Evolutionary conservation across 2,888 invertebrate genomes (phyloP), one percentile per base, ranked within the genome.

Genomic region (Scaptomyza caliginosa): DNA sequence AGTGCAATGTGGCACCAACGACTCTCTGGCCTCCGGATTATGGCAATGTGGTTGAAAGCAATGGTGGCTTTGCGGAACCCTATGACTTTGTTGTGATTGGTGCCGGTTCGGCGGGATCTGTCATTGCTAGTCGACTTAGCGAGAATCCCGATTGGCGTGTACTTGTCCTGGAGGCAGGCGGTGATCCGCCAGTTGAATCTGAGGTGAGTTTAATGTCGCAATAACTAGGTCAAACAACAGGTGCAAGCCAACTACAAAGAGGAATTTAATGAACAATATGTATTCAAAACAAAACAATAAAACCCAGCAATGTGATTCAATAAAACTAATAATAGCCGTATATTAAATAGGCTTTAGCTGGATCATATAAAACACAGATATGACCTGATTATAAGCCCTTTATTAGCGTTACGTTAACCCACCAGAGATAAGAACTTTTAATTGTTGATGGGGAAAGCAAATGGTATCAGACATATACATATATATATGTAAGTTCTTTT

Each of bases 11-110:
- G 8, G 91, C 92, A 0, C 91, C 92, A 0, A 90, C 92, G 43
- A 91, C 91, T 0, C 60, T 92, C 2, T 94, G 94, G 92, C 94
- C 94, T 0, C 79, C 84, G 8, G 94, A 94, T 54, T 89, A 89
- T 56, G 86, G 86, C 2, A 79, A 80, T 7, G 32, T 46, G 0
- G 69, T 75, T 0, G 74, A 75, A 0, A 32, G 84, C 17, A 16
- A 6, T 3, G 19, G 2, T 1, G 52, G 51, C 0, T 8, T 32
- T 0, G 65, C 83, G 19, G 77, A 89, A n/a, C 69, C 76, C 3
- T 91, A 87, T 58, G 92, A 92, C 50, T 92, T 92, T 74, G 89
- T 92, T 24, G 87, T 92, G 2, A 90, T 93, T 48, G 93, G 93
- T 1, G 93, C 91, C 0, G 93, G 93, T 1, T 91, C 92, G 0